Evolutionary conservation across 2,113 vertebrate genomes (phyloP), one percentile per base, ranked within the genome.

Genomic region (Rhadina sibilatrix): DNA sequence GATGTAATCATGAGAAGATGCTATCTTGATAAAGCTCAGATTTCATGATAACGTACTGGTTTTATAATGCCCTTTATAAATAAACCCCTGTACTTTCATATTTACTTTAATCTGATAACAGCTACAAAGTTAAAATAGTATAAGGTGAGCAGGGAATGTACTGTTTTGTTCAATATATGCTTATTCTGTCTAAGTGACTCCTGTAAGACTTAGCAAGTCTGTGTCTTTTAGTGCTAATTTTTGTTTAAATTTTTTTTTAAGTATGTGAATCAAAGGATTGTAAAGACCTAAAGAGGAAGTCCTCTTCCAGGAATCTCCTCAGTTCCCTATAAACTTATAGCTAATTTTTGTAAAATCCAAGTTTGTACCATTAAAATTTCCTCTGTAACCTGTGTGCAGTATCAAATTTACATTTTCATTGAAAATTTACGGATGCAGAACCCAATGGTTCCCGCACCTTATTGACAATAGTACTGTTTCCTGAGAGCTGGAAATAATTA

Each of bases 21-120:
- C 8, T 84, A 91, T 96, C 94, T 95, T 47, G 65, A 72, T 14
- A 53, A 70, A 75, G 72, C 69, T 96, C 78, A 86, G 92, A 92
- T 97, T 91, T 94, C 64, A 4, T 57, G 91, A 94, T 93, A 89
- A 57, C 25, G 22, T 65, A 17, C 38, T 78, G 37, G 6, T 87
- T 91, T 87, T 91, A 65, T 83, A 93, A 63, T 1, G 5, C 27
- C 33, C 53, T 89, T 65, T 87, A 93, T 72, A 96, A 96, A 93
- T 87, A 95, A 79, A 80, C 8, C 6, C 8, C 31, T 60, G 44
- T 84, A 31, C 23, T 91, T 94, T 68, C 69, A 57, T 87, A 52
- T 87, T 95, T 84, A 75, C 53, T 89, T 82, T 85, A 57, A 50
- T 57, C 18, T 64, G 77, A 46, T 91, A 93, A 87, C 22, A 68